Percentiles rank a stretch among this genome's conserved stretches.
phyloP scores from a whole-genome alignment of 2,113 vertebrate species.

The Ameiurus melas region DNA sequence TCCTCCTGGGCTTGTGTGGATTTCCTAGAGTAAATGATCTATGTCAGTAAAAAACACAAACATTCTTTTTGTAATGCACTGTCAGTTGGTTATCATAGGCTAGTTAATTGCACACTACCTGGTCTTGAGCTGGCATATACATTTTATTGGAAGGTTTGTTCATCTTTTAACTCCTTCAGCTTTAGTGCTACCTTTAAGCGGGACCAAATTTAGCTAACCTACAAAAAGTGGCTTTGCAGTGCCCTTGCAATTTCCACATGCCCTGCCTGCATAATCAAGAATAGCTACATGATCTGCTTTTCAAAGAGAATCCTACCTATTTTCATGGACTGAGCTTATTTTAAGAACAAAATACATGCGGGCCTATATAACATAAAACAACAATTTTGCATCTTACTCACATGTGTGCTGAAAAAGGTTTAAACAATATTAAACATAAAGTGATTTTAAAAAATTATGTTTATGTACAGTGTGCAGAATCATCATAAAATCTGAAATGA shows the following conservation, averaged over 20 bases:
- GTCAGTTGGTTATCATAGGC: not conserved
- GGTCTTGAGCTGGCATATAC: not conserved
- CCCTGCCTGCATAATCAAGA: not conserved
- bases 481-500: not conserved
- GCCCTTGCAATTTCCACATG: not conserved
- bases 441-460: not conserved
- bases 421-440: not conserved
- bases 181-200: not conserved
- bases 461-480: not conserved
- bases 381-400: not conserved
- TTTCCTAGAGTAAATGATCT: not conserved
- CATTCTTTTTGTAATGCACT: not conserved
- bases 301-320: not conserved
- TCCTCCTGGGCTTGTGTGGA: too few species aligned
- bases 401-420: not conserved
- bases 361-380: not conserved
- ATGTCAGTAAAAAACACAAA: not conserved
- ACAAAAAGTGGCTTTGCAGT: not conserved
- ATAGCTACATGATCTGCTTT: conserved; percentile 4
- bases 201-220: conserved; percentile 13
- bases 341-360: conserved; percentile 7
- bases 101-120: not conserved
- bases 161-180: not conserved
- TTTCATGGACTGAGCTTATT: not conserved
- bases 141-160: not conserved